phyloP scores from a whole-genome alignment of 2,888 invertebrate species.

The Mythimna vitellina region DNA sequence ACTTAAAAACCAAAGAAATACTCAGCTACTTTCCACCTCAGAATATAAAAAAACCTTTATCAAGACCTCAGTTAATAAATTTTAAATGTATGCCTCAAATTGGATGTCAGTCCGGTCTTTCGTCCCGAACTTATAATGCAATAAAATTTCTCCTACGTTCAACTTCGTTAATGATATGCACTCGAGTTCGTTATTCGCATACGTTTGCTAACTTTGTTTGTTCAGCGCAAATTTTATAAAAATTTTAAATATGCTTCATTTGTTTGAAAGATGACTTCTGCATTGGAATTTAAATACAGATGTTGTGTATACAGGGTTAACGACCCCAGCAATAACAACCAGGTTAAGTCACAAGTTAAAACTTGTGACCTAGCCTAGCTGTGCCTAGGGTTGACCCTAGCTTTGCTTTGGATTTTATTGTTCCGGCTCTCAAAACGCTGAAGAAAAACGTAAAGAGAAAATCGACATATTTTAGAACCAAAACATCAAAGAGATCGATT shows the following conservation, averaged over 20 bases:
- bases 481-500: too few relatives aligned
- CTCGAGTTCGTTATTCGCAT: constrained; percentile 26
- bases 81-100: constrained; percentile 45
- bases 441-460: too few relatives aligned
- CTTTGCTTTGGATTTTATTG: too few relatives aligned
- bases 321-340: neutral
- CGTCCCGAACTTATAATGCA: constrained; percentile 50
- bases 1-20: constrained; percentile 10
- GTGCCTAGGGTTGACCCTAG: too few relatives aligned
- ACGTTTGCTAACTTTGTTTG: constrained; percentile 34
- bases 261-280: neutral
- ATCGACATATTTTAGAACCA: too few relatives aligned
- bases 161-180: constrained; percentile 47
- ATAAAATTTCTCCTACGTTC: constrained; percentile 43
- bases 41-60: constrained; percentile 26
- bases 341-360: too few relatives aligned
- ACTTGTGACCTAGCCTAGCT: too few relatives aligned
- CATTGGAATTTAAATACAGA: neutral
- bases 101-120: constrained; percentile 33
- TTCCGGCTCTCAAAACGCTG: too few relatives aligned
- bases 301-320: neutral
- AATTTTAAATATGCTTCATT: constrained; percentile 8
- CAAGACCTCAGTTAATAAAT: constrained; percentile 24
- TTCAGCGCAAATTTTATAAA: constrained; percentile 3
- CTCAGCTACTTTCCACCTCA: neutral